phyloP scores from a whole-genome alignment of 2,888 invertebrate species.

The Rotaria socialis region DNA sequence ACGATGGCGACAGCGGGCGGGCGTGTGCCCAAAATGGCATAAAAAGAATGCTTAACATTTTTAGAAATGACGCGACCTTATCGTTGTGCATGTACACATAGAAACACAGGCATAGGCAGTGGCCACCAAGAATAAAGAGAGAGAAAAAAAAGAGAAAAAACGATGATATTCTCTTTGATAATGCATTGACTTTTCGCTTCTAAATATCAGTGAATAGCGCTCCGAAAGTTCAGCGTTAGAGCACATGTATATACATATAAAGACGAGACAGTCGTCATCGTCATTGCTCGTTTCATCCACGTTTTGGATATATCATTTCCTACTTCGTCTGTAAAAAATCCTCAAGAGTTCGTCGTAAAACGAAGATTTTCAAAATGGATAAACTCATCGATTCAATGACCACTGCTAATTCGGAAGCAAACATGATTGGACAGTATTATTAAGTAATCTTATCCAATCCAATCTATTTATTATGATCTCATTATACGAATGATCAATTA shows the following conservation, averaged over 20 bases:
- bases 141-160: not conserved
- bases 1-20: conserved; percentile 13
- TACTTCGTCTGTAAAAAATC: not conserved
- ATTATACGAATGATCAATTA: not conserved
- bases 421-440: not conserved
- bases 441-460: not conserved
- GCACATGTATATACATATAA: conserved; percentile 19
- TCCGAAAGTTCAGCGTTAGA: conserved; percentile 34
- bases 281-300: conserved; percentile 10
- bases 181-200: conserved; percentile 38
- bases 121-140: conserved; percentile 6
- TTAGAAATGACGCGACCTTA: conserved; percentile 37
- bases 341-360: not conserved
- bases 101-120: not conserved
- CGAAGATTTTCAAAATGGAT: not conserved
- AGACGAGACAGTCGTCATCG: conserved; percentile 26
- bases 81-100: conserved; percentile 21
- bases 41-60: conserved; percentile 37
- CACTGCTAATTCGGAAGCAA: not conserved
- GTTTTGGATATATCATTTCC: not conserved
- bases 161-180: conserved; percentile 33
- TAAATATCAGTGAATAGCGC: conserved; percentile 37
- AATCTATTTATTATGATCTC: not conserved
- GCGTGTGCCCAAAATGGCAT: conserved; percentile 27
- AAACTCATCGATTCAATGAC: not conserved